Base-by-base conservation (phyloP, 2,888 invertebrate genomes). In the Hyppa rectilinea region DNA sequence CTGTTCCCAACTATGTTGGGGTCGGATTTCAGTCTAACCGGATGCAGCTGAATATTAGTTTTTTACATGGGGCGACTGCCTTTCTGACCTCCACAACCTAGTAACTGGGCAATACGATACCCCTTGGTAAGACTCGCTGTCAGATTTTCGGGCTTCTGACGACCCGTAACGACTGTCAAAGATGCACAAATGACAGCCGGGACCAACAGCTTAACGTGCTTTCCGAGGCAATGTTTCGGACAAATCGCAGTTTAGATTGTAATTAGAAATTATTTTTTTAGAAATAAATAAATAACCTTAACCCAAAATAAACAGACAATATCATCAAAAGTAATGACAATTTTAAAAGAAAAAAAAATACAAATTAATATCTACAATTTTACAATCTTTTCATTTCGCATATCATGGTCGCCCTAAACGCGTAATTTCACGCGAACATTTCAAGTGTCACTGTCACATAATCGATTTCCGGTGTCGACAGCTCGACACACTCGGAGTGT, bases 401-500 rank as follows among this genome's bases (percentile, higher is more conserved):
- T n/a, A n/a, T n/a, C 56, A 31, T 70, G 49, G 76, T 63, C 26
- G 34, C 56, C 52, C 66, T 75, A 62, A 45, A 29, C 36, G 36
- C 55, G 45, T 58, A 58, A 71, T 62, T 60, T 78, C 59, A 71
- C 59, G 43, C 17, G 23, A 23, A 58, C 38, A 52, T 29, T 62
- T 64, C 52, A 74, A 73, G 60, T 78, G 71, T 69, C 58, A 78
- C 66, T 80, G 78, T 80, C 83, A 84, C 83, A 89, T 87, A 91
- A 90, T 90, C 87, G 81, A 90, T 91, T 88, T 92, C 90, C 90
- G 89, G 85, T 85, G 86, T 84, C 85, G 74, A 74, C 55, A 72
- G 49, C 74, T 73, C 71, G 74, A 63, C 80, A 76, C 59, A 62
- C 50, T 45, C n/a, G 20, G 66, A 79, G 81, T 82, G 85, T 78